Evolutionary conservation across 2,797 vertebrate species (phyloP).

Genomic region (Xerus rutilus): DNA sequence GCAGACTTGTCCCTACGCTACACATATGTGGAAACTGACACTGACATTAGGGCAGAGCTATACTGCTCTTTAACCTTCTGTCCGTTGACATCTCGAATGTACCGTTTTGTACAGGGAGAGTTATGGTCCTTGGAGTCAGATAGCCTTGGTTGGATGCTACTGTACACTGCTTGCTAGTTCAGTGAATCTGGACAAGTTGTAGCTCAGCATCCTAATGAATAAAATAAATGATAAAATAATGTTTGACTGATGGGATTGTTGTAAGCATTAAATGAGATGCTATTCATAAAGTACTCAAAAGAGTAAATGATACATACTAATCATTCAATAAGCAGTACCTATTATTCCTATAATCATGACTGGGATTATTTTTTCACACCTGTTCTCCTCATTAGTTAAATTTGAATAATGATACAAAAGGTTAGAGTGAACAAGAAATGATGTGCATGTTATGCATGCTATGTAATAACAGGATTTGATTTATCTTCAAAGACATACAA

Average conservation of each 20-base stretch:
- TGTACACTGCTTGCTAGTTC: not conserved
- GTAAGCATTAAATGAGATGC: conserved; percentile 26
- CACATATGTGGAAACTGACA: not conserved
- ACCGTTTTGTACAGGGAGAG: not conserved
- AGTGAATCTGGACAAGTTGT: not conserved
- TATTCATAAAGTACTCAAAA: not conserved
- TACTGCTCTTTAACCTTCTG: not conserved
- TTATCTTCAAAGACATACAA: not conserved
- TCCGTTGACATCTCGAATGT: not conserved
- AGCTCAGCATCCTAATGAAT: not conserved
- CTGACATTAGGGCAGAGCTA: not conserved
- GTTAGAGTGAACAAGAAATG: conserved; percentile 27
- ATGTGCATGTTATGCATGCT: not conserved
- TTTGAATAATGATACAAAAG: conserved; percentile 44
- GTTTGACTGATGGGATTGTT: not conserved
- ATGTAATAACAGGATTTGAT: not conserved
- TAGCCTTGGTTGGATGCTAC: not conserved
- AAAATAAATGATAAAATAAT: not conserved
- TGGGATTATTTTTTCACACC: conserved; percentile 22
- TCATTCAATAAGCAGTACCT: conserved; percentile 44
- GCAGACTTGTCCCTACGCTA: not conserved
- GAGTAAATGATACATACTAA: not conserved
- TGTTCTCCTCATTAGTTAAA: conserved; percentile 54
- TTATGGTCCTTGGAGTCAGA: not conserved
- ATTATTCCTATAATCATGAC: conserved; percentile 33